Evolutionary conservation across 1,140 invertebrate genomes (phyloP).

Genomic region (Euwallacea similis): DNA sequence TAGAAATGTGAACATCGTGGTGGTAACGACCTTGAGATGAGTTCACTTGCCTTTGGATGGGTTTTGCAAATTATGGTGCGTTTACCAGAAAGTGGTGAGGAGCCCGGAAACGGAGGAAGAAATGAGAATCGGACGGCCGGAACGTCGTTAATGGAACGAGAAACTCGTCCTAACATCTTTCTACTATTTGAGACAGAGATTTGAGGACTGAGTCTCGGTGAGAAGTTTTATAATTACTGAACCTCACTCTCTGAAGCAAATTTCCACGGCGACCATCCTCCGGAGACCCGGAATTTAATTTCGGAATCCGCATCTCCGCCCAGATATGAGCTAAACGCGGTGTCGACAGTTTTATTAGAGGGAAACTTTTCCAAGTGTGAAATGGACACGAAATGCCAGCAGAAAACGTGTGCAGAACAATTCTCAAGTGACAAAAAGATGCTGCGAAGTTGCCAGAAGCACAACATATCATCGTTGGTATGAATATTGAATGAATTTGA

Average conservation of each 20-base stretch:
- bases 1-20: not conserved
- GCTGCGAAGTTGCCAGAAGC: too few species aligned
- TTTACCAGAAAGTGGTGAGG: not conserved
- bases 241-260: too few species aligned
- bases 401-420: not conserved
- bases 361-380: slow-evolving; percentile 4
- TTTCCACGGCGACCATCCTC: not conserved
- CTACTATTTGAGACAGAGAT: too few species aligned
- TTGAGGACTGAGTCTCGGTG: too few species aligned
- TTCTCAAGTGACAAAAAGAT: not conserved
- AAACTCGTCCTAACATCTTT: too few species aligned
- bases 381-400: not conserved
- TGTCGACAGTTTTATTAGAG: slow-evolving; percentile 16
- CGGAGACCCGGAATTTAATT: slow-evolving; percentile 6
- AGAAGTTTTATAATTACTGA: too few species aligned
- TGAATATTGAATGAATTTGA: not conserved
- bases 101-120: not conserved
- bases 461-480: too few species aligned
- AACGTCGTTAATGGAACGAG: too few species aligned
- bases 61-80: too few species aligned
- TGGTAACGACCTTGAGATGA: slow-evolving; percentile 4
- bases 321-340: slow-evolving; percentile 15
- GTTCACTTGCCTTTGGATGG: not conserved
- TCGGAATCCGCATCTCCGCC: slow-evolving; percentile 2
- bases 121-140: too few species aligned